Conservation (phyloP, 2,113 vertebrate genomes). For the Calonectris borealis region DNA sequence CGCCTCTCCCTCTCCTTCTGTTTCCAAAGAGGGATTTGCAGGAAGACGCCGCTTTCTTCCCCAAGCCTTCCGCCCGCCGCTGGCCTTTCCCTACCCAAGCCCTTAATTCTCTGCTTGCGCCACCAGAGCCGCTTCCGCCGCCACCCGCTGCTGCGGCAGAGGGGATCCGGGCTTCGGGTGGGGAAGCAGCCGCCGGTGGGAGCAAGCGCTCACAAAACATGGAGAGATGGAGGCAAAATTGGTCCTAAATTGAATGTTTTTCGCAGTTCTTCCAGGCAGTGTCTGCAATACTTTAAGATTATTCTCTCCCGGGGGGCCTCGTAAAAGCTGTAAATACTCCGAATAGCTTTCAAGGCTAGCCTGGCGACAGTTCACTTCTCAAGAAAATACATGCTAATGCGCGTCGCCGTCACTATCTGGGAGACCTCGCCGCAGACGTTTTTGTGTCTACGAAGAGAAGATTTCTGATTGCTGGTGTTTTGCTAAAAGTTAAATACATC, state of each 20-base stretch:
- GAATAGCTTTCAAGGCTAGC: constrained; percentile 69
- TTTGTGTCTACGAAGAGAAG: constrained; percentile 45
- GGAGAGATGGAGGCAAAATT: constrained; percentile 46
- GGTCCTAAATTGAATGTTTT: constrained; percentile 70
- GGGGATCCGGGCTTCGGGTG: background rate
- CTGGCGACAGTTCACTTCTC: constrained; percentile 57
- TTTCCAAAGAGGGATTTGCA: background rate
- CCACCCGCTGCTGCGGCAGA: background rate
- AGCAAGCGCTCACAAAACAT: background rate
- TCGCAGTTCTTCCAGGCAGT: constrained; percentile 51
- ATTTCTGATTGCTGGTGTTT: constrained; percentile 52
- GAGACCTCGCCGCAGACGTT: constrained; percentile 40
- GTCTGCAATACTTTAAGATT: constrained; percentile 61
- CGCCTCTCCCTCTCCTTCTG: background rate
- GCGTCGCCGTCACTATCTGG: constrained; percentile 50
- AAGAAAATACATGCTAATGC: constrained; percentile 73
- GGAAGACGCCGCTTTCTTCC: background rate
- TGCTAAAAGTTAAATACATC: constrained; percentile 29
- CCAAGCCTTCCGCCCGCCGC: background rate
- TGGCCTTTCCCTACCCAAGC: background rate
- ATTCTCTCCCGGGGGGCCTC: constrained; percentile 65
- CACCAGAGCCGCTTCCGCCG: background rate
- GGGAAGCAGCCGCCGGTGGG: background rate
- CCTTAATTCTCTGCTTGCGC: background rate
- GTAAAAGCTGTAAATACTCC: constrained; percentile 73